phyloP scores from a whole-genome alignment of 2,113 vertebrate genomes.

The Ptyas mucosa region DNA sequence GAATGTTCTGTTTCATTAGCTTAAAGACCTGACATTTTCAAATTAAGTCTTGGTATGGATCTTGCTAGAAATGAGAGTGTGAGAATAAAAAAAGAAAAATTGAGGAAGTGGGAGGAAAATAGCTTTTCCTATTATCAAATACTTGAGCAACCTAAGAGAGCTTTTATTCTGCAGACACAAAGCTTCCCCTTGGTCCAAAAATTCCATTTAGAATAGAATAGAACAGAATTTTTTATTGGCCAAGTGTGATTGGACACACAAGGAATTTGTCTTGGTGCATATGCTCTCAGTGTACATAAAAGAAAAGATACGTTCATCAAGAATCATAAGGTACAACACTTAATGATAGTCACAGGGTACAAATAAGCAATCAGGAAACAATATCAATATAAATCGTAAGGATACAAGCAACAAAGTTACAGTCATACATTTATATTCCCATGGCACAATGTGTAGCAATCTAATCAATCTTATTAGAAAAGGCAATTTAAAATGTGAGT shows the following conservation, averaged over 20 bases:
- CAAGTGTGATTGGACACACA: too few species aligned
- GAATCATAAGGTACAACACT: too few species aligned
- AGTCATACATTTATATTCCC: neutral
- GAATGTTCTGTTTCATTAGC: neutral
- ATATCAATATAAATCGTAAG: too few species aligned
- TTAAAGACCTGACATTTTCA: neutral
- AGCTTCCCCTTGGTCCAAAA: neutral
- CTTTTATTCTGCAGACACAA: neutral
- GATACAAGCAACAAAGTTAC: too few species aligned
- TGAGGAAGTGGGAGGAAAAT: neutral
- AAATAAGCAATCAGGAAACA: too few species aligned
- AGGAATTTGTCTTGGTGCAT: too few species aligned
- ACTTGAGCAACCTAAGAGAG: neutral
- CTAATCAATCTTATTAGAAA: slow-evolving; percentile 8
- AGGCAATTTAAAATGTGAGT: neutral
- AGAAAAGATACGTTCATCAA: too few species aligned
- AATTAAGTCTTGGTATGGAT: neutral
- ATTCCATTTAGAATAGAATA: neutral
- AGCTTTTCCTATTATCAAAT: neutral
- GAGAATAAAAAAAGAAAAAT: neutral
- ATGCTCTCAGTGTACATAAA: too few species aligned
- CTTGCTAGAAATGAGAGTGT: neutral
- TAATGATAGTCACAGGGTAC: too few species aligned
- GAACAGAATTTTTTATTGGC: too few species aligned
- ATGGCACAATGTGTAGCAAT: neutral